These are phyloP conservation scores for Strix aluco DNA, from an alignment of 2,113 vertebrate species.

Conservation along the genomic window DNA sequence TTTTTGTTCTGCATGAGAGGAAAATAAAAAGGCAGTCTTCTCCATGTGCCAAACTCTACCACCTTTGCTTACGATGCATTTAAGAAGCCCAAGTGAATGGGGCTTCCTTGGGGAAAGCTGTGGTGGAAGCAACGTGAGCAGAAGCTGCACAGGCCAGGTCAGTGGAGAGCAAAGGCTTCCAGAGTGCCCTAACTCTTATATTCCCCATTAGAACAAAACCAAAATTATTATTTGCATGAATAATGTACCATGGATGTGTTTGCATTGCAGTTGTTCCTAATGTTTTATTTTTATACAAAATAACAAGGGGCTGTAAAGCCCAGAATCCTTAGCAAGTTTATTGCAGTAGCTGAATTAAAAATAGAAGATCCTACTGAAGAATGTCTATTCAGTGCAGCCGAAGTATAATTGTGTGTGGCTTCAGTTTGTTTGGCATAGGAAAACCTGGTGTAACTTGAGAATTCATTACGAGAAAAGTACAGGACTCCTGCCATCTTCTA, in stretches of 20 bases:
- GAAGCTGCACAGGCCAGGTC: neutral
- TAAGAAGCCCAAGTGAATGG: neutral
- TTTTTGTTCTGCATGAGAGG: neutral
- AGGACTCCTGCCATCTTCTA: slow-evolving; percentile 78
- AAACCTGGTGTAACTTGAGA: slow-evolving; percentile 72
- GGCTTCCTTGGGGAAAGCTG: neutral
- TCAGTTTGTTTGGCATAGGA: slow-evolving; percentile 73
- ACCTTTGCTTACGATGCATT: neutral
- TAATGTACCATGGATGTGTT: neutral
- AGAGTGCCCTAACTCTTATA: neutral
- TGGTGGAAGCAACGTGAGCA: neutral
- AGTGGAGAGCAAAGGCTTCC: neutral
- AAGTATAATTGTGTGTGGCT: slow-evolving; percentile 68
- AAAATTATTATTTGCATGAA: neutral
- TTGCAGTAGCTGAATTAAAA: slow-evolving; percentile 45
- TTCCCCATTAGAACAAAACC: neutral
- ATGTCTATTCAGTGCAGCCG: slow-evolving; percentile 4
- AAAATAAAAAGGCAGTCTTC: neutral
- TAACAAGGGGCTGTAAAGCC: neutral
- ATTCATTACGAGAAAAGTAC: slow-evolving; percentile 75
- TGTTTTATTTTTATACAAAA: slow-evolving; percentile 27
- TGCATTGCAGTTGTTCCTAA: neutral
- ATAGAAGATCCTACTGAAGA: slow-evolving; percentile 53
- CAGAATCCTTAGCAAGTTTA: neutral
- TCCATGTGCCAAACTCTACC: neutral